phyloP scores from a whole-genome alignment of 2,797 vertebrate species.

The Cirrhinus molitorella region DNA sequence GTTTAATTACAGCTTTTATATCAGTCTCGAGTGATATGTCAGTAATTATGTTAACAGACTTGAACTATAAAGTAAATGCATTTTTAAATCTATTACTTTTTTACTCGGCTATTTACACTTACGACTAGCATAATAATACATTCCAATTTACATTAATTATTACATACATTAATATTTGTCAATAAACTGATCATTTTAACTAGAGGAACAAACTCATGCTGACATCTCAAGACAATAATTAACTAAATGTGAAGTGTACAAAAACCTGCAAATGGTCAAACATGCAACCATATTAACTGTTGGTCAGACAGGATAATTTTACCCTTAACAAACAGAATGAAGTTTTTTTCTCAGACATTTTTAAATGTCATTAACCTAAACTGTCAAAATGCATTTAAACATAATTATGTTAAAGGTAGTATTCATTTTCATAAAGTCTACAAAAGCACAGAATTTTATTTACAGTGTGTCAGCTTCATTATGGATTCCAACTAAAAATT shows the following conservation, averaged over 20 bases:
- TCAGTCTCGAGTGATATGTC: too few species aligned
- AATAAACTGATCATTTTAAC: background rate
- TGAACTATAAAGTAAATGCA: too few species aligned
- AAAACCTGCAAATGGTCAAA: background rate
- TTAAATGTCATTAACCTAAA: background rate
- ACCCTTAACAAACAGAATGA: background rate
- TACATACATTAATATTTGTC: background rate
- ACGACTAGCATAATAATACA: background rate
- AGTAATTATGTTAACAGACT: too few species aligned
- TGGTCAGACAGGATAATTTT: background rate
- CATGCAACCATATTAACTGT: background rate
- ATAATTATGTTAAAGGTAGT: background rate
- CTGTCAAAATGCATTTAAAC: background rate
- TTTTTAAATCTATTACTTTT: too few species aligned
- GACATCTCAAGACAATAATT: background rate
- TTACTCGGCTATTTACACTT: too few species aligned
- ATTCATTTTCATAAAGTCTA: too few species aligned
- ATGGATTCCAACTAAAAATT: background rate
- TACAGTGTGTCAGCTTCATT: background rate
- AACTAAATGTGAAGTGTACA: background rate
- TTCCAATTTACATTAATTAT: background rate
- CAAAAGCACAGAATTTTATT: background rate
- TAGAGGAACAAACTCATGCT: background rate
- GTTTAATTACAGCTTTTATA: too few species aligned
- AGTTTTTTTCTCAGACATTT: background rate